Evolutionary conservation across 2,888 invertebrate genomes (phyloP), one percentile per base, ranked within the genome.

Genomic region (Drosophila yooni): DNA sequence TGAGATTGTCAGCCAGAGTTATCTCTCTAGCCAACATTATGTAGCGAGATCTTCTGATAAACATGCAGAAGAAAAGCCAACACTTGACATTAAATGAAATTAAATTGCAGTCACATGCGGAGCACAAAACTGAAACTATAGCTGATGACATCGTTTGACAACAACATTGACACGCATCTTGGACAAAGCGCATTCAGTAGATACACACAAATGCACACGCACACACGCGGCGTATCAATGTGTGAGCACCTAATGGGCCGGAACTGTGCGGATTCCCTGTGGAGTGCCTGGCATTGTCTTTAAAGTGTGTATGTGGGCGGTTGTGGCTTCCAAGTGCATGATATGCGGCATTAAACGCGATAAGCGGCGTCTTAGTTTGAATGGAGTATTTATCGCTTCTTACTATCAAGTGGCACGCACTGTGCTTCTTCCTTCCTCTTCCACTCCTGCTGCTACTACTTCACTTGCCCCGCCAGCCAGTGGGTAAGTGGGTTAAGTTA

Each of bases 111-210:
- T 34, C 71, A 60, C 61, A 66, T 64, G 34, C 25, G 43, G 50
- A 54, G 60, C 61, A 48, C 38, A 3, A 25, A 18, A 29, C 8
- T 15, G 4, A 6, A 61, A 46, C 79, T 62, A 59, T 61, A 58
- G 82, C 70, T 70, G 90, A 89, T 88, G 87, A 85, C 87, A 88
- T 71, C 88, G 88, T 88, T 88, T 80, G 88, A 88, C 90, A 88
- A 89, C 90, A 88, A 88, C 83, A 83, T 79, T 86, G 84, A 77
- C 86, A 81, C 86, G 85, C 76, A 83, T 81, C 83, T 83, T 68
- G 63, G 63, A 81, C 72, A 61, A 54, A 75, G 72, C 64, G 74
- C 66, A 78, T 78, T 72, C 59, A 58, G 65, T 58, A 72, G 77
- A 71, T 60, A 36, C 60, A 52, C 31, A 60, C 40, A 61, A 11